A percentile compares a stretch with the other conserved stretches of the same genome.
Evolutionary conservation across 2,113 vertebrate genomes (phyloP).

Genomic region (Cervus canadensis): DNA sequence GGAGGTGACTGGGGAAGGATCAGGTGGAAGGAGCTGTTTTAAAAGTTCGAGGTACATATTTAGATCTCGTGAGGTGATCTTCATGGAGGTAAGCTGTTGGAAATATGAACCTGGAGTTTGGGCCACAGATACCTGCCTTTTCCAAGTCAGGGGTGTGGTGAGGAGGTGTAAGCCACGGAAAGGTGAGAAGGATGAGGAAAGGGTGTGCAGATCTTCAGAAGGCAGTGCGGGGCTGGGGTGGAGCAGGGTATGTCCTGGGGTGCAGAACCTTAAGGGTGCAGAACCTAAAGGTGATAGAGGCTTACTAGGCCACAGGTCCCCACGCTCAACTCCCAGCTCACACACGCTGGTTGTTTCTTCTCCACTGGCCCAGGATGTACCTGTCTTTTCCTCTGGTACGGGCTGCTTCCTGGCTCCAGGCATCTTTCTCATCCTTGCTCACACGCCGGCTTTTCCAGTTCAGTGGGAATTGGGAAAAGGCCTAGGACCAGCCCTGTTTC

Average conservation of each 20-base stretch:
- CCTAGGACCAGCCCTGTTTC: neutral
- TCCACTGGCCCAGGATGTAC: neutral
- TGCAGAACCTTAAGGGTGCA: neutral
- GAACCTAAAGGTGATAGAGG: neutral
- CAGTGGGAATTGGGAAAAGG: slow-evolving; percentile 46
- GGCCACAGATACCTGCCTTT: neutral
- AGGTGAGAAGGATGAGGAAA: neutral
- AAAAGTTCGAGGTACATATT: neutral
- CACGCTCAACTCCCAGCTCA: neutral
- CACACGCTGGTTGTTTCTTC: neutral
- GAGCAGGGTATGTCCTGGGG: neutral
- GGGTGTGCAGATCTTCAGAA: neutral
- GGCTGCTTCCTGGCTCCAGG: neutral
- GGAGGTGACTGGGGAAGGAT: neutral
- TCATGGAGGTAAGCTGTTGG: neutral
- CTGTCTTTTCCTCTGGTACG: neutral
- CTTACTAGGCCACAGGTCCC: neutral
- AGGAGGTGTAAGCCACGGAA: neutral
- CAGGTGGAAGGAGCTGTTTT: neutral
- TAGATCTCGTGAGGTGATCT: neutral
- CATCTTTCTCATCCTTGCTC: neutral
- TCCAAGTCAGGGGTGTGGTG: neutral
- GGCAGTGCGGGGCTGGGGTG: neutral
- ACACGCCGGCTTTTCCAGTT: slow-evolving; percentile 65
- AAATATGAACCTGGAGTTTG: neutral